Evolutionary conservation across 2,797 vertebrate genomes (phyloP).

Genomic region (Fistularia commersonii): DNA sequence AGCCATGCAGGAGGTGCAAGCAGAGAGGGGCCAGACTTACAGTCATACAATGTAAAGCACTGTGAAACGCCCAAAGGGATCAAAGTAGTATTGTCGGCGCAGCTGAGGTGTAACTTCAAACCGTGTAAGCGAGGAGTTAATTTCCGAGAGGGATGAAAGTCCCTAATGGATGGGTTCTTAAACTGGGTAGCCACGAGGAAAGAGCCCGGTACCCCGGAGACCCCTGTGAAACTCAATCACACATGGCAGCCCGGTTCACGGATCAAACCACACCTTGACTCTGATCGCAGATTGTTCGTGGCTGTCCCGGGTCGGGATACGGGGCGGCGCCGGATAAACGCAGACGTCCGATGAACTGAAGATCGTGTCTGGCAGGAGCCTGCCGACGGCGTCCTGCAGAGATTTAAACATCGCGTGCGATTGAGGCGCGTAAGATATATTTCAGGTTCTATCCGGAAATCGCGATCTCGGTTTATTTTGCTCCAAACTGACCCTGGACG

Average conservation of each 20-base stretch:
- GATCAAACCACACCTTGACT: constrained; percentile 75
- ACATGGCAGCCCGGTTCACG: constrained; percentile 63
- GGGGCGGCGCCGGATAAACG: constrained; percentile 24
- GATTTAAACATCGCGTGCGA: no score
- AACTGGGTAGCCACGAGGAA: constrained; percentile 56
- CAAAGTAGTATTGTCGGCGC: constrained; percentile 74
- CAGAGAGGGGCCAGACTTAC: constrained; percentile 46
- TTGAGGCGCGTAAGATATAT: no score
- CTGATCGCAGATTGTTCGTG: constrained; percentile 39
- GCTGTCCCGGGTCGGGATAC: constrained; percentile 44
- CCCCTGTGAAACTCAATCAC: constrained; percentile 73
- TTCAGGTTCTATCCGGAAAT: no score
- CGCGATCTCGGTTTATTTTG: no score
- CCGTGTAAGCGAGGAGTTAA: constrained; percentile 70
- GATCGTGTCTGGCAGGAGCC: no score
- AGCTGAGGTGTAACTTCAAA: constrained; percentile 76
- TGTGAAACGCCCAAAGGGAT: constrained; percentile 63
- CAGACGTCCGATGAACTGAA: not conserved
- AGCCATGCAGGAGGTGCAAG: constrained; percentile 45
- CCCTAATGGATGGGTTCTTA: constrained; percentile 62
- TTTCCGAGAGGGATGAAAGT: constrained; percentile 76
- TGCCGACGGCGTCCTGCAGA: no score
- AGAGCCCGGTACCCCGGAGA: constrained; percentile 53
- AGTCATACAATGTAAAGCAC: constrained; percentile 74
- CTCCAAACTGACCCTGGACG: no score